A percentile compares a stretch with the other conserved stretches of the same genome.
phyloP scores from a whole-genome alignment of 2,113 vertebrate genomes.

The Paramormyrops kingsleyae region DNA sequence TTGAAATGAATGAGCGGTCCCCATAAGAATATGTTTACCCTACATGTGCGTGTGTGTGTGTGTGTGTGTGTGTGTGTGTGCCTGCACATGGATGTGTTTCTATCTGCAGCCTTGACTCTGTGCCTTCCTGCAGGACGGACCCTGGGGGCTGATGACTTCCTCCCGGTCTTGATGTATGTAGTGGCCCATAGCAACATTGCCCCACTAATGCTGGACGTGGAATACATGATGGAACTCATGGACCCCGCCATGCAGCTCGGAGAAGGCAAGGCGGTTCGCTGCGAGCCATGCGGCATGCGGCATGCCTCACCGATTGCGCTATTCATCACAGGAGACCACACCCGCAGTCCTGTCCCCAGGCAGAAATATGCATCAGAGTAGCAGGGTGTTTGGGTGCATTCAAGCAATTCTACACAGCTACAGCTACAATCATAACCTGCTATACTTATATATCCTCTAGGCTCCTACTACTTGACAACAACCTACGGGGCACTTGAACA shows the following conservation, averaged over 20 bases:
- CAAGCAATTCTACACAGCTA: not conserved
- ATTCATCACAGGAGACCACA: not conserved
- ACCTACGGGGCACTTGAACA: constrained; percentile 91
- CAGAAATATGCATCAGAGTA: not conserved
- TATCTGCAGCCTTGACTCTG: not conserved
- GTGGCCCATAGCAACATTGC: constrained; percentile 81
- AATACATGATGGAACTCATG: constrained; percentile 99
- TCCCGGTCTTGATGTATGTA: constrained; percentile 96
- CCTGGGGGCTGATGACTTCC: constrained; percentile 90
- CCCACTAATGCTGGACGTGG: constrained; percentile 78
- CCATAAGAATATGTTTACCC: no score
- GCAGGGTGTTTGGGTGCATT: not conserved
- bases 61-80: not conserved
- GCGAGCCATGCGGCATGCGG: not conserved
- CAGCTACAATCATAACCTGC: not conserved
- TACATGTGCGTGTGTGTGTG: no score
- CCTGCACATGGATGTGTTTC: not conserved
- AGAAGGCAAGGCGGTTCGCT: constrained; percentile 68
- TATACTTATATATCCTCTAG: constrained; percentile 46
- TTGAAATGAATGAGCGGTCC: no score
- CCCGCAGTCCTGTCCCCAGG: not conserved
- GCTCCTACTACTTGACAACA: constrained; percentile 93
- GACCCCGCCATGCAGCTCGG: constrained; percentile 88
- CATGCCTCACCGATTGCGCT: not conserved
- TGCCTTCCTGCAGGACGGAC: constrained; percentile 63